phyloP scores from a whole-genome alignment of 2,113 vertebrate genomes.

The Casuarius casuarius region DNA sequence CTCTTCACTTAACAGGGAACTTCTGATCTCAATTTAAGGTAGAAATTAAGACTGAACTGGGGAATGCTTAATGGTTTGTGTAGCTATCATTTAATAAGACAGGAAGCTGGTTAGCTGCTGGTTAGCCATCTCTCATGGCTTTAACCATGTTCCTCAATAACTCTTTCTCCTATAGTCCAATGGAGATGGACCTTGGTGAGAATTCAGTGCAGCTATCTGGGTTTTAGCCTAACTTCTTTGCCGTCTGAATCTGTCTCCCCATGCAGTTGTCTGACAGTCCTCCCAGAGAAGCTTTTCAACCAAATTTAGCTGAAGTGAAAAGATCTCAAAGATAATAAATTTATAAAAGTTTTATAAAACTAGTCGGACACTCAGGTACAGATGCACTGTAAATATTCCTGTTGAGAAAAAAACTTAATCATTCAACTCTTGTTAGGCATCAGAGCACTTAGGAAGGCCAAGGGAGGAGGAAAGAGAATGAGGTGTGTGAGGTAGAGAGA shows the following conservation, averaged over 20 bases:
- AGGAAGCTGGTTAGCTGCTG: background rate
- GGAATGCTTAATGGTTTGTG: background rate
- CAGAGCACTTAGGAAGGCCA: background rate
- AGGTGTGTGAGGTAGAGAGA: background rate
- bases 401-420: background rate
- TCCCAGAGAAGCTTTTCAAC: background rate
- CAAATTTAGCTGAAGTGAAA: background rate
- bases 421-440: background rate
- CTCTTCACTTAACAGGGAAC: background rate
- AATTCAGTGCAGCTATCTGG: background rate
- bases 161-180: background rate
- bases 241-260: background rate
- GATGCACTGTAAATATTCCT: background rate
- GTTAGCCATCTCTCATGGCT: background rate
- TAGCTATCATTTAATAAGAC: background rate
- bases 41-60: background rate
- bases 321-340: background rate
- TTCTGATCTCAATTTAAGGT: background rate
- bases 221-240: background rate
- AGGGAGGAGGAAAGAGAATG: background rate
- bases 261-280: background rate
- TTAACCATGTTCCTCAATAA: background rate
- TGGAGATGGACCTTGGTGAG: background rate
- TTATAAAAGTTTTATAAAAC: conserved; percentile 1
- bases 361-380: background rate